phyloP scores from a whole-genome alignment of 2,113 vertebrate species.

The Cathartes aura region DNA sequence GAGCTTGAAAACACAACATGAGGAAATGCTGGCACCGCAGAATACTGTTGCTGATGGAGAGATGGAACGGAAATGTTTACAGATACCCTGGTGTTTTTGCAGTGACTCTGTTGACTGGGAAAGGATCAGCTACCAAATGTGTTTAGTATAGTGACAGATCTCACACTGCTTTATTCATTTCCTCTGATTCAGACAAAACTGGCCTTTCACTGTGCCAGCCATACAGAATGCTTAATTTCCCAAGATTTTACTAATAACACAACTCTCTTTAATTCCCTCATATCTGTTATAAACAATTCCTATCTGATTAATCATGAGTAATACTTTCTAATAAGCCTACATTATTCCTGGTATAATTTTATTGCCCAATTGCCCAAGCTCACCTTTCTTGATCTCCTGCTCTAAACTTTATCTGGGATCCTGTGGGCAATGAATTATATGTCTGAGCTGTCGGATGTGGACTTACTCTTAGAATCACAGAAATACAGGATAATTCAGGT shows the following conservation, averaged over 20 bases:
- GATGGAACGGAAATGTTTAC: background rate
- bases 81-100: background rate
- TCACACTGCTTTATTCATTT: slow-evolving; percentile 30
- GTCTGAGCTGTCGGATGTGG: background rate
- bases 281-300: slow-evolving; percentile 52
- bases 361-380: background rate
- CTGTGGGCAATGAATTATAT: background rate
- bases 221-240: background rate
- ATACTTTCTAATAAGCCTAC: background rate
- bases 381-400: background rate
- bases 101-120: background rate
- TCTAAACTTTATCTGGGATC: background rate
- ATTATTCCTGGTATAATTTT: slow-evolving; percentile 31
- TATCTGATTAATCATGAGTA: slow-evolving; percentile 41
- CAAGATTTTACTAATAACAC: background rate
- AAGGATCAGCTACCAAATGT: background rate
- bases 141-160: background rate
- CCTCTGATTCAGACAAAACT: slow-evolving; percentile 28
- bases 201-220: slow-evolving; percentile 28
- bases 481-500: background rate
- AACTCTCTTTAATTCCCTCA: background rate
- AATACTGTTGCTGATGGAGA: background rate
- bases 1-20: background rate
- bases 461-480: background rate
- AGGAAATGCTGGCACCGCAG: background rate